Base-by-base conservation (phyloP, 2,113 vertebrate species). In the Theristicus caerulescens region DNA sequence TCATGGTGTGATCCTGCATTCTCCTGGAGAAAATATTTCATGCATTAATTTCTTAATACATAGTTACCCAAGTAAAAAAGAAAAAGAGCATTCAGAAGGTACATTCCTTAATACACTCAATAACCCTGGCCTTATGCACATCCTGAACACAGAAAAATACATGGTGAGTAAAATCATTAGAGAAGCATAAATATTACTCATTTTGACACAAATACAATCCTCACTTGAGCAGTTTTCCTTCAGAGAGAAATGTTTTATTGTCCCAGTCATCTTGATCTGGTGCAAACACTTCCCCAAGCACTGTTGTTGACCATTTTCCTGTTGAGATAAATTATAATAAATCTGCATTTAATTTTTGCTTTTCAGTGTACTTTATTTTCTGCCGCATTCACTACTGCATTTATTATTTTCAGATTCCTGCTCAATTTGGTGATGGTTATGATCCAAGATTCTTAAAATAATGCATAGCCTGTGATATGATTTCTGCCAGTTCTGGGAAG, bases 191-290 rank as follows among this genome's bases (percentile, higher is more conserved):
- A 89, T 88, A 97, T 90, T 93, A 93, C 70, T 95, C 73, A 93
- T 94, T 91, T 90, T 94, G 91, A 96, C 90, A 96, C 32, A 96
- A 97, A 93, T 82, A 94, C 62, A 96, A 86, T 96, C 71, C 97
- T 98, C 98, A 99, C 99, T 98, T 98, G 84, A 98, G 98, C 87
- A 98, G 95, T 82, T 98, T 98, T 97, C 98, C 99, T 97, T 99
- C 99, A 91, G 98, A 98, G 73, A 98, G 89, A 76, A 98, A 99
- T 8, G 99, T 99, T 98, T 99, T 99, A 97, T 99, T 99, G 97
- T 99, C 99, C 99, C 99, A 99, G 96, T 99, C 99, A 92, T 99
- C 99, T 32, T 98, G 98, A 97, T 99, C 99, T 26, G 98, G 99
- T 71, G 98, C 98, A 94, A 98, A 99, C 65, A 99, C 98, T 94